Evolutionary conservation across 64 coral and sea anemone species (phyloP), one percentile per base, ranked within the genome.

Genomic region (Montipora capricornis): DNA sequence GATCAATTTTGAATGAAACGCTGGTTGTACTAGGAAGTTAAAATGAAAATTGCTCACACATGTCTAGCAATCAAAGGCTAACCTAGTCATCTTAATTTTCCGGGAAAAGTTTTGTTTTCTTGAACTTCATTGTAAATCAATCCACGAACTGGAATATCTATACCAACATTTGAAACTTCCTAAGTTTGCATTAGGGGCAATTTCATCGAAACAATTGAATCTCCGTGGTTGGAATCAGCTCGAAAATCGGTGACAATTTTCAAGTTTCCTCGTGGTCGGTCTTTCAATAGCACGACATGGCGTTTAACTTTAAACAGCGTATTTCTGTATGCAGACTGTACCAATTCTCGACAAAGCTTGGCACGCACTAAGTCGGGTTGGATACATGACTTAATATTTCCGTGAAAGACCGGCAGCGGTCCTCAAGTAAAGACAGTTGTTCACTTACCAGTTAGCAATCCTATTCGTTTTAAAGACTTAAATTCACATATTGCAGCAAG

Each of bases 1-100:
- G 61, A 66, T 66, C 61, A 66, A 66, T 66, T 66, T 66, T 66
- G 61, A 66, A 66, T 66, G 61, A 66, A 66, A 66, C 61, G 61
- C 61, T 66, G 61, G 61, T 66, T 66, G 61, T 66, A 66, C 61
- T 3, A 66, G 61, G 10, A 66, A 66, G 61, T 66, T 66, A 66
- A 66, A 66, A 66, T 3, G 5, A 66, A 66, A 66, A 66, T 6
- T 66, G 61, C 61, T 66, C 61, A 66, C 10, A 66, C 61, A 66
- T 66, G 61, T 66, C 61, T 66, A 66, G 61, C 61, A 66, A 66
- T 66, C 61, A 66, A 66, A 66, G 61, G 61, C 61, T 66, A 66
- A 66, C 61, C 61, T 66, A 66, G 61, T 66, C 61, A 66, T 66
- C 61, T 66, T 66, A 66, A 66, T 66, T 66, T 66, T 66, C 37